These are phyloP conservation scores for Oscheius onirici DNA, from an alignment of 2,888 invertebrate species.

Conservation along the genomic window DNA sequence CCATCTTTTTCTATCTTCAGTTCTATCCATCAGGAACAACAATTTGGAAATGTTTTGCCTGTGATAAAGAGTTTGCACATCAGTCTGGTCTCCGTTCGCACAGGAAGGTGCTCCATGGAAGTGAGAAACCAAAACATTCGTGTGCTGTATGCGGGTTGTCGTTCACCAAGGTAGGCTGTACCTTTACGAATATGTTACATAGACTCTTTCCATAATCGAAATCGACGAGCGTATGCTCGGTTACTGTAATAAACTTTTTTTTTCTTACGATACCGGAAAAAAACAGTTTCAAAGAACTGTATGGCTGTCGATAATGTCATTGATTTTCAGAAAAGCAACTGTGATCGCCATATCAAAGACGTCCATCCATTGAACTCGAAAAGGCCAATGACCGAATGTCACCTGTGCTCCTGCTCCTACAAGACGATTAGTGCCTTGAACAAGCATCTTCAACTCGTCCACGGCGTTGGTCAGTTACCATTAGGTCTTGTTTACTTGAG, in stretches of 20 bases:
- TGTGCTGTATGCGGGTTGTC: slow-evolving; percentile 41
- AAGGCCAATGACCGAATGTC: slow-evolving; percentile 12
- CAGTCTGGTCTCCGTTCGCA: slow-evolving; percentile 41
- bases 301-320: no score
- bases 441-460: neutral
- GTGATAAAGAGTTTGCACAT: slow-evolving; percentile 45
- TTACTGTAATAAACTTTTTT: no score
- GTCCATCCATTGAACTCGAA: slow-evolving; percentile 38
- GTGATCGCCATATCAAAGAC: slow-evolving; percentile 41
- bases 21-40: neutral
- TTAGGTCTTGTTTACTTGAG: neutral
- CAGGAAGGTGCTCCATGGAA: slow-evolving; percentile 33
- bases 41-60: slow-evolving; percentile 44
- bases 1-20: neutral
- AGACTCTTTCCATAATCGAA: neutral
- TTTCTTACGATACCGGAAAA: neutral
- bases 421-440: neutral
- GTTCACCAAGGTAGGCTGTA: slow-evolving; percentile 39
- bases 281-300: no score
- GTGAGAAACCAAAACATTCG: neutral
- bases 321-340: slow-evolving; percentile 41
- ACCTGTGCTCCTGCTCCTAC: slow-evolving; percentile 17
- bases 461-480: slow-evolving; percentile 4
- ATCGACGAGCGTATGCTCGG: neutral
- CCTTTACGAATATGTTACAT: neutral